phyloP scores from a whole-genome alignment of 1,140 invertebrate species.

The Cyclargus thomasi region DNA sequence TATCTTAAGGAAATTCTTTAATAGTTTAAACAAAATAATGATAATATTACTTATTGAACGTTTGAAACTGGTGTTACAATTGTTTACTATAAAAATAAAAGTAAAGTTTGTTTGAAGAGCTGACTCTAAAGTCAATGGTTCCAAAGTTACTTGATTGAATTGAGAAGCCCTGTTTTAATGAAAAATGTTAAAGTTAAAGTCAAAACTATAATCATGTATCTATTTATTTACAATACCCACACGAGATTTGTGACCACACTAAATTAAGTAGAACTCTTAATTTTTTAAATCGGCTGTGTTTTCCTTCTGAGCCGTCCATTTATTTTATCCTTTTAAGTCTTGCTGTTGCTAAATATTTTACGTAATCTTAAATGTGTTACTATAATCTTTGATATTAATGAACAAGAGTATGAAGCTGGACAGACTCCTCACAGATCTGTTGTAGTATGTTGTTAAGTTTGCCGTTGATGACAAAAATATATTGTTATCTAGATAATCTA shows the following conservation, averaged over 20 bases:
- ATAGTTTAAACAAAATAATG: no score
- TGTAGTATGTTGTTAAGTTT: slow-evolving; percentile 74
- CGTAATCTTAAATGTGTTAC: slow-evolving; percentile 25
- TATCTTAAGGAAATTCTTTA: slow-evolving; percentile 7
- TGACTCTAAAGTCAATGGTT: no score
- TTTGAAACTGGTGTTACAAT: neutral
- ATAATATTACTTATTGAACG: neutral
- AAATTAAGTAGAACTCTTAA: slow-evolving; percentile 11
- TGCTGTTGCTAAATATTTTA: slow-evolving; percentile 10
- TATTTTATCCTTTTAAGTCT: slow-evolving; percentile 36
- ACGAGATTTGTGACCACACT: neutral
- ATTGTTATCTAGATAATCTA: slow-evolving; percentile 70
- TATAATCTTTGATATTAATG: slow-evolving; percentile 18
- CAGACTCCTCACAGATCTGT: slow-evolving; percentile 40
- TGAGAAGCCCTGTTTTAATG: no score
- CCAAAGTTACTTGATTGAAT: no score
- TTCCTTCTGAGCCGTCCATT: slow-evolving; percentile 63
- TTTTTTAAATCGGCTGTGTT: slow-evolving; percentile 23
- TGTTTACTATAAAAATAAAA: no score
- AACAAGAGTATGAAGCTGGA: slow-evolving; percentile 38
- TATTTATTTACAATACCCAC: neutral
- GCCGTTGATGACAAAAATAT: slow-evolving; percentile 73
- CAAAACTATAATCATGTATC: no score
- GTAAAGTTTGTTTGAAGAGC: no score
- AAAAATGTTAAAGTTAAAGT: no score